These are phyloP conservation scores for Proterorhinus semilunaris DNA, from an alignment of 2,113 vertebrate genomes.

Conservation along the genomic window DNA sequence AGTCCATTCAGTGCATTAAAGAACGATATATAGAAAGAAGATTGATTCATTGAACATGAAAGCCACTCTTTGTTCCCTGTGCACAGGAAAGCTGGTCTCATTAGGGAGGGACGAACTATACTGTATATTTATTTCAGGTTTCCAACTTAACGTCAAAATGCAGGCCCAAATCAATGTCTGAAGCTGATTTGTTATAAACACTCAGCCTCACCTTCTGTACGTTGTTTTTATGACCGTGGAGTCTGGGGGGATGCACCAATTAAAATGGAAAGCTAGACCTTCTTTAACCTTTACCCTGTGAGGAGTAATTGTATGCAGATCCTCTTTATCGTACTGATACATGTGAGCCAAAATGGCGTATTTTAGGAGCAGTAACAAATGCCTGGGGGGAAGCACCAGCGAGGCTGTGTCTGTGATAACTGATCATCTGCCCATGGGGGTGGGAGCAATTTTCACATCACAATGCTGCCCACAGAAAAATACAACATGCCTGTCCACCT, in stretches of 20 bases:
- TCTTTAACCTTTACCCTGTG: not conserved
- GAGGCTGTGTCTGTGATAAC: constrained; percentile 20
- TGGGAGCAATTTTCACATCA: constrained; percentile 39
- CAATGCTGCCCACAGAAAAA: constrained; percentile 39
- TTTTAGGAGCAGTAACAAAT: constrained; percentile 10
- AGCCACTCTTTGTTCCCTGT: too few species aligned
- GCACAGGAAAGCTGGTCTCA: too few species aligned
- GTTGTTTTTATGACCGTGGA: not conserved
- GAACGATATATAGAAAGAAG: too few species aligned
- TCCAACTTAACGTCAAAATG: too few species aligned
- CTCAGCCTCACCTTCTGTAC: not conserved
- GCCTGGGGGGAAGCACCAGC: not conserved
- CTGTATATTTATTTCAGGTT: too few species aligned
- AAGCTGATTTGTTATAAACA: not conserved
- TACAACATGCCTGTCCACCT: constrained; percentile 11
- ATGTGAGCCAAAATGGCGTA: not conserved
- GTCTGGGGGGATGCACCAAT: not conserved
- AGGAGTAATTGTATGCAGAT: not conserved
- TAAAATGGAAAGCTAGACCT: not conserved
- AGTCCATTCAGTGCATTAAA: not conserved
- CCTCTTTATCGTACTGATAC: not conserved
- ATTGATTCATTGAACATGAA: too few species aligned
- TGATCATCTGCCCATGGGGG: constrained; percentile 14
- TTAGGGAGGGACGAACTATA: too few species aligned
- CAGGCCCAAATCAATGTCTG: not conserved